Base-by-base conservation (phyloP, 1,140 invertebrate genomes). In the Odontomachus brunneus region DNA sequence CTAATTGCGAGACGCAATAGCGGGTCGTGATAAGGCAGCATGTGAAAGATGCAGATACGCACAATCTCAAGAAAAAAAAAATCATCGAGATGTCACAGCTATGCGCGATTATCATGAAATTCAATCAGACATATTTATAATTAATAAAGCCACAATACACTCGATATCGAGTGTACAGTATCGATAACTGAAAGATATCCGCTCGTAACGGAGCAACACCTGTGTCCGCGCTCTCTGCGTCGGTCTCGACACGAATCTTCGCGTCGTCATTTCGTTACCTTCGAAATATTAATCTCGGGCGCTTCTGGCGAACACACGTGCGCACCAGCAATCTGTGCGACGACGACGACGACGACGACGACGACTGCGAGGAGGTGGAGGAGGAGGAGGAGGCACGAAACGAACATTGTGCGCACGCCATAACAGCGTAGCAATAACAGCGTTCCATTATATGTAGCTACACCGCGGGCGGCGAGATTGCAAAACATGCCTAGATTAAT, bases 401-500 rank as follows among this genome's bases (percentile, higher is more conserved):
- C 88, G 87, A 89, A 90, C 92, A 93, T 93, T 93, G 92, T 93
- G 91, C 89, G 91, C 89, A 88, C 91, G 89, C 89, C 88, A 91
- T 92, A 93, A 92, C 75, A 80, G 75, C 92, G 88, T 91, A 89
- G 91, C 92, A 93, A 93, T 93, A 93, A 93, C 92, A 93, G 92
- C 86, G 92, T 94, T 93, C 90, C 91, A 92, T 93, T 93, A 92
- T 92, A 91, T 89, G 88, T 89, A 91, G 86, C 89, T 91, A 92
- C 91, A 90, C 89, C 89, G 88, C 84, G 87, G 84, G 90, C 71
- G 84, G 90, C 83, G 90, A 94, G 92, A 94, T 93, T 93, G 89
- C 93, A 93, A 94, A 93, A 94, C 93, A 92, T 93, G 92, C 90
- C 93, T 93, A 93, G 93, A 94, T 94, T 94, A 93, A 94, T 94